A percentile compares a stretch with the other conserved stretches of the same genome.
These are phyloP conservation scores for Gallinago nigripennis DNA, from an alignment of 2,797 vertebrate genomes.

Conservation along the genomic window DNA sequence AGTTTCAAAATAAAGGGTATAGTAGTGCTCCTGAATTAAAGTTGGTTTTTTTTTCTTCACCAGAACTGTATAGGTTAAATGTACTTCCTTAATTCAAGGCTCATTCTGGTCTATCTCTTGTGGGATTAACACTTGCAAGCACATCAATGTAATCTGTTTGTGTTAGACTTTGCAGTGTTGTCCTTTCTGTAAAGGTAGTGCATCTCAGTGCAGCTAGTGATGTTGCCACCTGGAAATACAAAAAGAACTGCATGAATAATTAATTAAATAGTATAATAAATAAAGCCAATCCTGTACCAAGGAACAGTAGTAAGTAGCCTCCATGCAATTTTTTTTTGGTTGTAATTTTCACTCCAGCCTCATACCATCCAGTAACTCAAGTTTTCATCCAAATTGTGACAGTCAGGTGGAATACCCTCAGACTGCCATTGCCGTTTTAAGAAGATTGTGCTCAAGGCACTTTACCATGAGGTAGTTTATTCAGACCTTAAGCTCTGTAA, in stretches of 20 bases:
- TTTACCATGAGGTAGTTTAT: background rate
- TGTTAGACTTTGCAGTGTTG: background rate
- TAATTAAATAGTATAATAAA: background rate
- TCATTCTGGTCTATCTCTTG: background rate
- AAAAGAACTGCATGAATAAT: background rate
- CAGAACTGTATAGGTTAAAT: background rate
- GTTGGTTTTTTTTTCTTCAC: background rate
- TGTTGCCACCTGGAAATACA: background rate
- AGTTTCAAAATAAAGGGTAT: background rate
- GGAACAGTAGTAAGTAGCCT: background rate
- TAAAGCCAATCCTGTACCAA: background rate
- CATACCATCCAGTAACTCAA: background rate
- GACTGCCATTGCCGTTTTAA: conserved; percentile 18
- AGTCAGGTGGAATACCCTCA: background rate
- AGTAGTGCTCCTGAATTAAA: background rate
- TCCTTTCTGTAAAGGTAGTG: background rate
- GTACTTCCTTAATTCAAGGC: background rate
- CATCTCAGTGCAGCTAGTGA: background rate
- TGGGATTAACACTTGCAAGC: background rate
- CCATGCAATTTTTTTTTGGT: background rate
- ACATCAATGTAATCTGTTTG: background rate
- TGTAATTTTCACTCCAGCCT: background rate
- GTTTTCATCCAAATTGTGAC: background rate
- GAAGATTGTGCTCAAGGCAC: background rate
- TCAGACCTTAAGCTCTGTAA: background rate